A percentile compares a stretch with the other conserved stretches of the same genome.
phyloP scores from a whole-genome alignment of 2,113 vertebrate genomes.

The Eonycteris spelaea region DNA sequence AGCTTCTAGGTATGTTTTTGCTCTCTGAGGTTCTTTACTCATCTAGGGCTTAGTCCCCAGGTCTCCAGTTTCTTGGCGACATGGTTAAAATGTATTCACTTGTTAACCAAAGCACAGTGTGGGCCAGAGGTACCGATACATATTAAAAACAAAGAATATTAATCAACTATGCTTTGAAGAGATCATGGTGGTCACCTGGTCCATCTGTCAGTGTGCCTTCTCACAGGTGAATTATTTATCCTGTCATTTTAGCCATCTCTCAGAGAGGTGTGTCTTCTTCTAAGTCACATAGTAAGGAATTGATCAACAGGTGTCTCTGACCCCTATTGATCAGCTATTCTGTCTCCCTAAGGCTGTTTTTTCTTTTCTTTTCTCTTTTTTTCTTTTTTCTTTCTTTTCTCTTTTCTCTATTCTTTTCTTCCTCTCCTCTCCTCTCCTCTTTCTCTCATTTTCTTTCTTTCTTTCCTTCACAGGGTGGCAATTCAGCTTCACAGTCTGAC shows the following conservation, averaged over 20 bases:
- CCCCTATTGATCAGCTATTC: background rate
- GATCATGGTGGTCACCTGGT: accelerated
- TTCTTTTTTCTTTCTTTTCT: background rate
- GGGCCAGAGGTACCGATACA: background rate
- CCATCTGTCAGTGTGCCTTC: background rate
- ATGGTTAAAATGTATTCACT: background rate
- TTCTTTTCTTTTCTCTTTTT: background rate
- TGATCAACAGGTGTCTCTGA: background rate
- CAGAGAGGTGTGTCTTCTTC: background rate
- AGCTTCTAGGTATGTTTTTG: background rate
- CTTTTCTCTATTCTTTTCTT: background rate
- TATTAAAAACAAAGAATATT: background rate
- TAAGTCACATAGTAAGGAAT: background rate
- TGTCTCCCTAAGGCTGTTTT: background rate
- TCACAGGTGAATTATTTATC: background rate
- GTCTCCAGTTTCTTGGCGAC: background rate
- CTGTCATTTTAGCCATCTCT: background rate
- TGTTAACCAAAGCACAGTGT: background rate
- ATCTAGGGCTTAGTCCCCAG: background rate
- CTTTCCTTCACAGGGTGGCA: background rate
- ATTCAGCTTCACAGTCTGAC: background rate
- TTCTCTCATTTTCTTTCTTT: background rate
- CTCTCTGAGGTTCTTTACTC: background rate
- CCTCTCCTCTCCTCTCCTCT: background rate
- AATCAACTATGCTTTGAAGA: background rate